Percentiles rank a stretch among this genome's conserved stretches.
These are phyloP conservation scores for Mandrillus leucophaeus DNA, from an alignment of 2,113 vertebrate genomes.

Conservation along the genomic window DNA sequence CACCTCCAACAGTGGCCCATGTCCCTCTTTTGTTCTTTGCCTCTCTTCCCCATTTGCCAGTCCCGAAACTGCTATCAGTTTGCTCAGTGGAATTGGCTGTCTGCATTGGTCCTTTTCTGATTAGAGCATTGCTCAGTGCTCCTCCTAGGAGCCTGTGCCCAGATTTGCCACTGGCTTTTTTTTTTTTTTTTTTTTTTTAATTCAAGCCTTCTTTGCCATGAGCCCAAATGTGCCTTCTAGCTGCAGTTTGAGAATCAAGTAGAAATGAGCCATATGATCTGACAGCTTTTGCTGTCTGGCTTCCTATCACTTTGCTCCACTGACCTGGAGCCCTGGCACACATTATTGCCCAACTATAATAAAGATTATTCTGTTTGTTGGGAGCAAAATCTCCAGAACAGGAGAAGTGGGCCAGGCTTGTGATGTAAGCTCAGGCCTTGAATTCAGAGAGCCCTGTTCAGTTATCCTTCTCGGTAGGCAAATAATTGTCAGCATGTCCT, in stretches of 20 bases:
- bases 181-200: background rate
- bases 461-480: background rate
- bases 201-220: background rate
- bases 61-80: too few species aligned
- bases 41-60: background rate
- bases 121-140: too few species aligned
- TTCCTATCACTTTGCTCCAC: background rate
- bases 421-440: background rate
- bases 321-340: background rate
- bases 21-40: background rate
- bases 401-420: background rate
- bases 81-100: too few species aligned
- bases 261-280: background rate
- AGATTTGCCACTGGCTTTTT: background rate
- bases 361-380: background rate
- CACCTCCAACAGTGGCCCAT: background rate
- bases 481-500: rapidly evolving
- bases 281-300: background rate
- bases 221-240: background rate
- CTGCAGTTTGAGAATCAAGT: background rate
- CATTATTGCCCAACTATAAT: background rate
- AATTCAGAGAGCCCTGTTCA: background rate
- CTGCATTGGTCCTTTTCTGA: background rate
- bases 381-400: background rate
- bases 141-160: background rate